Evolutionary conservation across 2,113 vertebrate genomes (phyloP).

Genomic region (Xenopus laevis): DNA sequence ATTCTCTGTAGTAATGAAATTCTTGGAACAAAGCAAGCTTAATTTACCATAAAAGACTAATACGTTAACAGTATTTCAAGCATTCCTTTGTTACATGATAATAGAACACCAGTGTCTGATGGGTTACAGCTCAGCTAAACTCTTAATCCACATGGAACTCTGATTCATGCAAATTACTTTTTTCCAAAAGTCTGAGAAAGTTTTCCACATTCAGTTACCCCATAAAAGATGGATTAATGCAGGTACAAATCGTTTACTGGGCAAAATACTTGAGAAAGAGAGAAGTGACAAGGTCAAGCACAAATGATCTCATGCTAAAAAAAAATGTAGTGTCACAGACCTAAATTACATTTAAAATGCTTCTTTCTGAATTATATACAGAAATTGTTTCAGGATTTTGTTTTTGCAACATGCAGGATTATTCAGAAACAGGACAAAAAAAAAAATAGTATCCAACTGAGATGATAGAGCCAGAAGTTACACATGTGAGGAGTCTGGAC

Average conservation of each 20-base stretch:
- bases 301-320: conserved; percentile 31
- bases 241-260: conserved; percentile 39
- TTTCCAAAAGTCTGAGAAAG: conserved; percentile 50
- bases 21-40: background rate
- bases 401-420: background rate
- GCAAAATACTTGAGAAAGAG: conserved; percentile 24
- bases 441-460: no score
- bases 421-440: background rate
- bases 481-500: no score
- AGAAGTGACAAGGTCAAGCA: conserved; percentile 28
- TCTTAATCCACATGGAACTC: conserved; percentile 46
- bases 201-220: conserved; percentile 31
- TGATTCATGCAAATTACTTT: conserved; percentile 48
- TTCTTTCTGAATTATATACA: conserved; percentile 22
- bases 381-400: conserved; percentile 4
- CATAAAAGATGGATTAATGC: conserved; percentile 38
- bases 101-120: conserved; percentile 39
- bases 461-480: no score
- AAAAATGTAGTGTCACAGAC: conserved; percentile 24
- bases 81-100: conserved; percentile 39
- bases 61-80: conserved; percentile 23
- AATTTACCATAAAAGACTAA: conserved; percentile 1
- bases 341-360: conserved; percentile 28
- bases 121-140: conserved; percentile 24
- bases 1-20: background rate